Evolutionary conservation across 2,888 invertebrate genomes (phyloP).

Genomic region (Andricus curvator): DNA sequence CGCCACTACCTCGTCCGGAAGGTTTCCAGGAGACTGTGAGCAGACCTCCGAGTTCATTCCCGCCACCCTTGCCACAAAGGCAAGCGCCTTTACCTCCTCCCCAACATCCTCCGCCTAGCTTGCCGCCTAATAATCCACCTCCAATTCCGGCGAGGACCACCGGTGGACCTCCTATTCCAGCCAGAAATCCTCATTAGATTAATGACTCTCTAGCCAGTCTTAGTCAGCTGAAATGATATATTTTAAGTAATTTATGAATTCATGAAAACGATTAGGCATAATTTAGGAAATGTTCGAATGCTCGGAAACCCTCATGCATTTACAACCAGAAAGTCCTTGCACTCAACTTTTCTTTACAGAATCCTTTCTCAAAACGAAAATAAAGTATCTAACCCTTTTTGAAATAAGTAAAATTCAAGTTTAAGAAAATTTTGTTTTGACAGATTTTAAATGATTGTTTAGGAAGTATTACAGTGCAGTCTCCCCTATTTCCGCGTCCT

Average conservation of each 20-base stretch:
- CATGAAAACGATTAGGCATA: constrained; percentile 13
- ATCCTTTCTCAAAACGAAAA: too few relatives aligned
- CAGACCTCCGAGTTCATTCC: constrained; percentile 65
- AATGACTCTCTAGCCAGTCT: constrained; percentile 32
- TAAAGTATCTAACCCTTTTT: too few relatives aligned
- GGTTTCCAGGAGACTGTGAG: constrained; percentile 60
- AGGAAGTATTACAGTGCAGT: too few relatives aligned
- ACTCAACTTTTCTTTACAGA: too few relatives aligned
- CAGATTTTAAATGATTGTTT: too few relatives aligned
- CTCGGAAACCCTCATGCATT: not conserved
- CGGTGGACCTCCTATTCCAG: constrained; percentile 85
- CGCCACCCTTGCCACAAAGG: constrained; percentile 73
- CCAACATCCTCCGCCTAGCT: constrained; percentile 73
- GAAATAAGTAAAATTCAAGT: too few relatives aligned
- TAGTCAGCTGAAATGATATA: constrained; percentile 23
- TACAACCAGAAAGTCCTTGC: too few relatives aligned
- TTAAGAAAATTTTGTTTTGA: too few relatives aligned
- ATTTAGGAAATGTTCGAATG: constrained; percentile 12
- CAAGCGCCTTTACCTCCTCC: constrained; percentile 72
- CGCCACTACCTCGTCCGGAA: constrained; percentile 71
- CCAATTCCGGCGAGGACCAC: constrained; percentile 82
- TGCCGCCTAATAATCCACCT: constrained; percentile 75
- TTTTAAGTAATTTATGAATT: constrained; percentile 36
- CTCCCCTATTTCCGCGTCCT: too few relatives aligned
- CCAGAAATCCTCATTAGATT: constrained; percentile 77